A percentile compares a stretch with the other conserved stretches of the same genome.
Evolutionary conservation across 2,113 vertebrate species (phyloP).

Genomic region (Sturnus vulgaris): DNA sequence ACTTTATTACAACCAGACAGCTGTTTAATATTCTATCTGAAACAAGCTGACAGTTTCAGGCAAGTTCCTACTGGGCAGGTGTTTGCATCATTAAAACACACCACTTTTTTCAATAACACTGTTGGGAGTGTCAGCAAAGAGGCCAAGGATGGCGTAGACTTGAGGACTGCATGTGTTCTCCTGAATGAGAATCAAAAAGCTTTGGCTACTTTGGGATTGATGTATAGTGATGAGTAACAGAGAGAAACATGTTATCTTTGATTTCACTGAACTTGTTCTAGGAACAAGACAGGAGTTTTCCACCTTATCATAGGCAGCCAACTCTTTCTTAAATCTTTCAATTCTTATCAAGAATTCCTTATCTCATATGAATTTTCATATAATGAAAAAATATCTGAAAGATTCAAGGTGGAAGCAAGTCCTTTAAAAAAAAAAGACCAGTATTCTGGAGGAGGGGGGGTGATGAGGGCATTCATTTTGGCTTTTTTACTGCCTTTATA

Average conservation of each 20-base stretch:
- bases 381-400: not conserved
- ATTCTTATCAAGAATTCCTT: not conserved
- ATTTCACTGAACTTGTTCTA: not conserved
- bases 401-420: not conserved
- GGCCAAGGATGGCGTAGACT: not conserved
- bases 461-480: rapidly evolving
- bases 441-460: not conserved
- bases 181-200: not conserved
- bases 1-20: not conserved
- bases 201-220: not conserved
- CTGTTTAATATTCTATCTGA: not conserved
- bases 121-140: not conserved
- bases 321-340: not conserved
- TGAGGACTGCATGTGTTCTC: not conserved
- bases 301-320: not conserved
- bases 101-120: not conserved
- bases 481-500: not conserved
- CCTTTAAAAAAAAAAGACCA: not conserved
- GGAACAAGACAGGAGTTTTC: not conserved
- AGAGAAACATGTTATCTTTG: not conserved
- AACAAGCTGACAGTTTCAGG: not conserved
- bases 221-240: not conserved
- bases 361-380: not conserved
- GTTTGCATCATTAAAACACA: not conserved
- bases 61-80: not conserved